A percentile compares a stretch with the other conserved stretches of the same genome.
These are phyloP conservation scores for Xiphorhynchus erythropygius DNA, from an alignment of 2,797 vertebrate species.

Conservation along the genomic window DNA sequence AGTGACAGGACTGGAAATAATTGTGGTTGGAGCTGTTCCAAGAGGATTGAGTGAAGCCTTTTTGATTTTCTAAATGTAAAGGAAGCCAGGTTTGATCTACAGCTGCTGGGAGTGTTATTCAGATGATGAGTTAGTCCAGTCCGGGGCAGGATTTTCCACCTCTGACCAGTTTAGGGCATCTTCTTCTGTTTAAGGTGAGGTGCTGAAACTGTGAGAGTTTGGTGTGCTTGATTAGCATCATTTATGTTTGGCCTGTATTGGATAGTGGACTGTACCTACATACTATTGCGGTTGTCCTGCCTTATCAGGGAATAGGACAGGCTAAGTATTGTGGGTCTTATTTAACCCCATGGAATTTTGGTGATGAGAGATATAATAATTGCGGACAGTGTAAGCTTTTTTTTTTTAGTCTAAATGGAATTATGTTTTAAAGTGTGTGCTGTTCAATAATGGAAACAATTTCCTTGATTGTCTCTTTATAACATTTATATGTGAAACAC, in stretches of 20 bases:
- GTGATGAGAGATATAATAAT: not conserved
- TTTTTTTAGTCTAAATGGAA: not conserved
- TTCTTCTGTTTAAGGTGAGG: not conserved
- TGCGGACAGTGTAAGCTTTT: not conserved
- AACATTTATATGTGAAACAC: not conserved
- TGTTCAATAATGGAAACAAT: not conserved
- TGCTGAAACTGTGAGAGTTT: not conserved
- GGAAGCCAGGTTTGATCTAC: not conserved
- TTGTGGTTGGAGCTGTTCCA: not conserved
- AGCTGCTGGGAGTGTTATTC: not conserved
- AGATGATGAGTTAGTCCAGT: not conserved
- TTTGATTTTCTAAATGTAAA: not conserved
- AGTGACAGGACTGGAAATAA: not conserved
- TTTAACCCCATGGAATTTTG: not conserved
- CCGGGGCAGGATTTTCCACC: not conserved
- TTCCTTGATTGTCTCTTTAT: not conserved
- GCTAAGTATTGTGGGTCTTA: not conserved
- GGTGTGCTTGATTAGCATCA: not conserved
- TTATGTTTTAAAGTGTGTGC: not conserved
- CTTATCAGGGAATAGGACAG: not conserved
- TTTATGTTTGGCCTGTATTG: not conserved
- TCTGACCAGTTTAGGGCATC: not conserved
- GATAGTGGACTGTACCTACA: not conserved
- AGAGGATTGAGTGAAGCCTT: not conserved
- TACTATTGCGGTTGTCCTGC: not conserved